These are phyloP conservation scores for Chloroceryle inda DNA, from an alignment of 2,797 vertebrate genomes.

Conservation along the genomic window DNA sequence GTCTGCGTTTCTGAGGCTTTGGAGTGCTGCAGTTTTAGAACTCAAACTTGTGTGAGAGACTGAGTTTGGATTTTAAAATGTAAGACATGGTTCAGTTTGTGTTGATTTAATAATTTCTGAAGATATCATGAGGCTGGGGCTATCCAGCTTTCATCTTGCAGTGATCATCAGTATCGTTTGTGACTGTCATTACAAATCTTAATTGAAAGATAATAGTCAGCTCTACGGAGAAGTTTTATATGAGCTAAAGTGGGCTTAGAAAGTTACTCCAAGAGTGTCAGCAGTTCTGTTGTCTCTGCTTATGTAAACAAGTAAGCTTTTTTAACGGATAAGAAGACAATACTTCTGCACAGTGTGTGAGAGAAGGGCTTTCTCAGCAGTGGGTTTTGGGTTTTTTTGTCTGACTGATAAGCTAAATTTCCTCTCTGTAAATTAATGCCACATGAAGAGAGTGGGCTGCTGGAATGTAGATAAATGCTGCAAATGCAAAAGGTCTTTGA, in stretches of 20 bases:
- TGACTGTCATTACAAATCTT: neutral
- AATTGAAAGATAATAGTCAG: neutral
- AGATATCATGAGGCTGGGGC: neutral
- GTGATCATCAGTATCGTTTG: neutral
- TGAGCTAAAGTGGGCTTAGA: neutral
- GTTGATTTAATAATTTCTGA: neutral
- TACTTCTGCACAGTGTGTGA: neutral
- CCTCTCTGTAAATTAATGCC: slow-evolving; percentile 55
- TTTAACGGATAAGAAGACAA: neutral
- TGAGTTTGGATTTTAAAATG: neutral
- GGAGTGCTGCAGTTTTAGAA: neutral
- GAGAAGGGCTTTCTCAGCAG: neutral
- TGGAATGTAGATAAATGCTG: slow-evolving; percentile 15
- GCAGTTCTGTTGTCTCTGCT: neutral
- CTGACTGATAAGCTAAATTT: neutral
- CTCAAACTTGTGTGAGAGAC: neutral
- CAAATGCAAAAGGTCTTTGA: neutral
- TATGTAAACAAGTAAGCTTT: neutral
- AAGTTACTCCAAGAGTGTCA: neutral
- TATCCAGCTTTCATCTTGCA: neutral
- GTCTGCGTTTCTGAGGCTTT: neutral
- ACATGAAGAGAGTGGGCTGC: neutral
- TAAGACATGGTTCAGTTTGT: neutral
- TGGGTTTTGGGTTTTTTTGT: neutral
- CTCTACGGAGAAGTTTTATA: neutral